Base-by-base conservation (phyloP, 35 echinoderm and acorn worm species). In the Amphiura filiformis region DNA sequence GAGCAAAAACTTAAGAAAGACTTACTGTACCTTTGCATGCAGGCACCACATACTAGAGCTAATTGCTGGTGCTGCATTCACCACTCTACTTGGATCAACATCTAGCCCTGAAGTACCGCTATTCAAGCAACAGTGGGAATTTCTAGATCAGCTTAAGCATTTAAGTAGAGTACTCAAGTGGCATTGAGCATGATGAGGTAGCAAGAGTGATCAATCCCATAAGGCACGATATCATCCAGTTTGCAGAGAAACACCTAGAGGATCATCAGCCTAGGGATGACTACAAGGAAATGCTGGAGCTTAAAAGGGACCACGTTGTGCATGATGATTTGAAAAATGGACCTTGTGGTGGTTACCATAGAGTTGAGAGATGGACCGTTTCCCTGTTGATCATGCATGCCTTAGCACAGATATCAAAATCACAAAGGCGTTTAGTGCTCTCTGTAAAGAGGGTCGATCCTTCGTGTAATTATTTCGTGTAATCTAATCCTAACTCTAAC, bases 191-290 rank as follows among this genome's bases (percentile, higher is more conserved):
- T 78, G 76, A 78, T 13, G 76, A 78, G 7, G 76, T 78, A 12
- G 76, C 76, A 78, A 78, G 76, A 28, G 76, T 28, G 13, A 31
- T 78, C n/a, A 28, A 78, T 78, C 76, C 76, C 13, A 78, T 78
- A 7, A 78, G 76, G 76, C 76, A 78, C 7, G 76, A 78, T 36
- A 28, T 78, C n/a, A 78, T 78, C 35, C 76, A 12, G 7, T 78
- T 78, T 36, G 76, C 76, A 78, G 76, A 78, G 76, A 78, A 78
- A n/a, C 76, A 78, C 5, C 76, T 78, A n/a, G 13, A 32, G 76
- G 76, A 78, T 78, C 76, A 78, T 78, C 76, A 78, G n/a, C 76
- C 76, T 32, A 78, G 76, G n/a, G 76, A 78, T 36, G 76, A 78
- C n/a, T 78, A 78, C 76, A 7, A 36, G 76, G 76, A 78, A n/a